Base-by-base conservation (phyloP, 1,140 invertebrate species). In the Temnothorax longispinosus region DNA sequence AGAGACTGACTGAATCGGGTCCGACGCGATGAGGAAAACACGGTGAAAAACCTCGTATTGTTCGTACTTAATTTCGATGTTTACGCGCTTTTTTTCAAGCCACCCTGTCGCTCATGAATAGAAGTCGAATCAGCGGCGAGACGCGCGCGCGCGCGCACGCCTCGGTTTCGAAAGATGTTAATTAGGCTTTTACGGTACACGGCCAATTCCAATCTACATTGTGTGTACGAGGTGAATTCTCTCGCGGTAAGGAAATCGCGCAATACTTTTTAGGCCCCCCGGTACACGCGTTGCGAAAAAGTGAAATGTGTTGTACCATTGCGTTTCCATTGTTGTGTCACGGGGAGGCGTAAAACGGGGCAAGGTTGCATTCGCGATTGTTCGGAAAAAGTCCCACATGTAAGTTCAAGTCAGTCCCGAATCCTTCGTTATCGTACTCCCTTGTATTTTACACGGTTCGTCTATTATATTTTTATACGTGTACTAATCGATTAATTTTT, bases 261-360 rank as follows among this genome's bases (percentile, higher is more conserved):
- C 92, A 92, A 93, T 89, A 91, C 90, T 93, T 93, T 93, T 92
- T 76, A 90, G 87, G 89, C 86, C 67, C 81, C 86, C 84, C 47
- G 89, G 72, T 82, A 88, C 75, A 75, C 85, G n/a, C 74, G 76
- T 94, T 94, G 93, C 93, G 92, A 94, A 94, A 94, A 94, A 93
- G 92, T 91, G 90, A 92, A 92, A 93, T 93, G 92, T 91, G 84
- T 85, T 91, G 86, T 90, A 89, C 81, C 88, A 88, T 85, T 88
- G 87, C 85, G 89, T 88, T 92, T 91, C 90, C 86, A 92, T 92
- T 92, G 92, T 92, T 92, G 81, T 84, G 77, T 80, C 67, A 76
- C 65, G 90, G 67, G 44, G 64, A 85, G 78, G 78, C 77, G 88
- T 90, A 91, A 93, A 93, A 90, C 88, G 85, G 91, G 90, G 92